Percentiles rank a stretch among this genome's conserved stretches.
Conservation (phyloP, 2,797 vertebrate species). For the Argya squamiceps region DNA sequence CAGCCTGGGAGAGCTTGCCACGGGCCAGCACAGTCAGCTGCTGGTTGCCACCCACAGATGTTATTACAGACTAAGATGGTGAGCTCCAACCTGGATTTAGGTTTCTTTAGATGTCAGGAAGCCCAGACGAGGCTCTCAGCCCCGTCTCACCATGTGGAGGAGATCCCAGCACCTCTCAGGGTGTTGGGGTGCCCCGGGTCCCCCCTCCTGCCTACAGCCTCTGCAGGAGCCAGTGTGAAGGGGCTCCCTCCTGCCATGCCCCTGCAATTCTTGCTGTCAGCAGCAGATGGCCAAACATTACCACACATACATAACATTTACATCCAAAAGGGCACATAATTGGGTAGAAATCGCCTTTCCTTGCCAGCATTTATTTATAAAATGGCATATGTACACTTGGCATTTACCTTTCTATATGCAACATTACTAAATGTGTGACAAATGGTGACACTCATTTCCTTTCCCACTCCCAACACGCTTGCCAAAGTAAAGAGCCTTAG, state of each 20-base stretch:
- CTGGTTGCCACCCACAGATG: not conserved
- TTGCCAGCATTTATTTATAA: slow-evolving; percentile 38
- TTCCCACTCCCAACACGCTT: not conserved
- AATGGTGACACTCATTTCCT: not conserved
- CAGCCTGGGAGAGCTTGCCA: not conserved
- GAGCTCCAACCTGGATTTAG: not conserved
- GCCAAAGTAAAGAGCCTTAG: not conserved
- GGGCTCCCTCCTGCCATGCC: not conserved
- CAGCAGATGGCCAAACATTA: slow-evolving; percentile 68
- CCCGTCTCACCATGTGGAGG: rapidly evolving
- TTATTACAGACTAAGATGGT: not conserved
- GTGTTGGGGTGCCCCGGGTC: rapidly evolving
- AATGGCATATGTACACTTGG: slow-evolving; percentile 3
- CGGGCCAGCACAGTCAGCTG: not conserved
- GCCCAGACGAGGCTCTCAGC: not conserved
- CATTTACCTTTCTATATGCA: slow-evolving; percentile 35
- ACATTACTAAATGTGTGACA: not conserved
- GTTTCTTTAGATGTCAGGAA: not conserved
- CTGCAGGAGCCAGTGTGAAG: rapidly evolving
- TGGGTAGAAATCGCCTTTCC: not conserved
- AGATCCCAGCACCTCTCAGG: not conserved
- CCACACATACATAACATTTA: slow-evolving; percentile 51
- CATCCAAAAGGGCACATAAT: not conserved
- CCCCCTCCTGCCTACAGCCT: rapidly evolving
- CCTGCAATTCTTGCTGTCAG: slow-evolving; percentile 32